A percentile compares a stretch with the other conserved stretches of the same genome.
Conservation (phyloP, 1,140 invertebrate genomes). For the Tetramorium parvispinum region DNA sequence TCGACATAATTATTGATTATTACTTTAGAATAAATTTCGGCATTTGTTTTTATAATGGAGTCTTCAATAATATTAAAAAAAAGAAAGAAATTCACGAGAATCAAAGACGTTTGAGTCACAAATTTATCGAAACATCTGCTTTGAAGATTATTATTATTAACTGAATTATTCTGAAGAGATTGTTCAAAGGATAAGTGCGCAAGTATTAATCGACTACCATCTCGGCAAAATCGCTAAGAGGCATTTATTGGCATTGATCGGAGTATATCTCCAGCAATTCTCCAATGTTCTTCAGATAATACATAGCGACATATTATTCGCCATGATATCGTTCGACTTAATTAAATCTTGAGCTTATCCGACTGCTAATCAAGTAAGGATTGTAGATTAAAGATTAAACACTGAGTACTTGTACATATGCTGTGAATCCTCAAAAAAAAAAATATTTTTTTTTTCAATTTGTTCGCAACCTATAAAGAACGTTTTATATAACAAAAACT, state of each 20-base stretch:
- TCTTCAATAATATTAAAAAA: neutral
- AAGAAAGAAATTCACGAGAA: neutral
- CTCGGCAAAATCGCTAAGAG: neutral
- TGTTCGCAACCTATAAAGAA: neutral
- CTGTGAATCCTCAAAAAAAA: neutral
- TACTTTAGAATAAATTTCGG: neutral
- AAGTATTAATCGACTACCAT: constrained; percentile 16
- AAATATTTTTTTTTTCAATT: neutral
- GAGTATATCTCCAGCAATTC: neutral
- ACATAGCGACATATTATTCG: neutral
- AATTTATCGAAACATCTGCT: neutral
- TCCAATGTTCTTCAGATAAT: neutral
- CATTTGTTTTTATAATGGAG: neutral
- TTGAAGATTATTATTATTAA: neutral
- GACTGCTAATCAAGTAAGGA: constrained; percentile 19
- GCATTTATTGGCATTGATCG: constrained; percentile 11
- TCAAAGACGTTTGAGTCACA: neutral
- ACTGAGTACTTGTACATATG: neutral
- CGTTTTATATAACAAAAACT: neutral
- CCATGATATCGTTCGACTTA: constrained; percentile 1
- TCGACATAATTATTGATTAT: neutral
- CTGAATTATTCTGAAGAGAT: neutral
- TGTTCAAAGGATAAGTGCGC: neutral
- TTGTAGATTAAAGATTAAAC: constrained; percentile 20
- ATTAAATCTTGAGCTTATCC: constrained; percentile 48